These are phyloP conservation scores for Osmerus eperlanus DNA, from an alignment of 2,113 vertebrate species.

Conservation along the genomic window DNA sequence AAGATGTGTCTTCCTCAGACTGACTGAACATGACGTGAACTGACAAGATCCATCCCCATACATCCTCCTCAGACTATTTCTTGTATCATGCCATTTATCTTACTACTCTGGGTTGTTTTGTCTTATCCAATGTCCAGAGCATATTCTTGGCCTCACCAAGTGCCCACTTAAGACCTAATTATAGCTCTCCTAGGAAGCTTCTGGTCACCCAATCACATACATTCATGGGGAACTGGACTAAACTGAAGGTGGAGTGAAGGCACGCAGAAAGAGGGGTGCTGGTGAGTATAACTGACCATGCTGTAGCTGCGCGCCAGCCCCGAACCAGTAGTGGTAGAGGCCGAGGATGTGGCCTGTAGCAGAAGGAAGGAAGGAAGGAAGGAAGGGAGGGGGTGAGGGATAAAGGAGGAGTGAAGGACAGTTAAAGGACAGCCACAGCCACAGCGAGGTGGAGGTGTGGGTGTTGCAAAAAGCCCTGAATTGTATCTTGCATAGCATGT, in stretches of 20 bases:
- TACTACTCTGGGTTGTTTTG: background rate
- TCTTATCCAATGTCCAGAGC: conserved; percentile 10
- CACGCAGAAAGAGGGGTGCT: conserved; percentile 33
- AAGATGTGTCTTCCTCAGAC: too few species aligned
- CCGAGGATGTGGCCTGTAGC: conserved; percentile 62
- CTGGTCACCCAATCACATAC: conserved; percentile 32
- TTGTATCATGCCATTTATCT: conserved; percentile 17
- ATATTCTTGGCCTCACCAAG: conserved; percentile 29
- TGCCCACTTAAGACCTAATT: conserved; percentile 44
- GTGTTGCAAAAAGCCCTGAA: too few species aligned
- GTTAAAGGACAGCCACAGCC: conserved; percentile 25
- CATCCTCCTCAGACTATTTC: conserved; percentile 6
- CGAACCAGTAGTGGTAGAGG: conserved; percentile 64
- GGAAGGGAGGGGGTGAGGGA: conserved; percentile 17
- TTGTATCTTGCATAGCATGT: conserved; percentile 12
- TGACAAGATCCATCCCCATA: too few species aligned
- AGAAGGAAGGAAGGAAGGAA: conserved; percentile 18
- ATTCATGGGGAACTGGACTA: conserved; percentile 22
- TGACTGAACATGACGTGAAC: too few species aligned
- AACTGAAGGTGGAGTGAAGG: conserved; percentile 26
- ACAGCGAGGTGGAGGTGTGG: conserved; percentile 30
- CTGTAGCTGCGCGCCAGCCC: conserved; percentile 83
- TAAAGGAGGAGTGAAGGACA: conserved; percentile 16
- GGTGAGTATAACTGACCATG: conserved; percentile 77
- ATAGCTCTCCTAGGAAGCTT: conserved; percentile 26